Percentiles rank a stretch among this genome's conserved stretches.
Conservation (phyloP, 2,797 vertebrate genomes). For the Varecia variegata region DNA sequence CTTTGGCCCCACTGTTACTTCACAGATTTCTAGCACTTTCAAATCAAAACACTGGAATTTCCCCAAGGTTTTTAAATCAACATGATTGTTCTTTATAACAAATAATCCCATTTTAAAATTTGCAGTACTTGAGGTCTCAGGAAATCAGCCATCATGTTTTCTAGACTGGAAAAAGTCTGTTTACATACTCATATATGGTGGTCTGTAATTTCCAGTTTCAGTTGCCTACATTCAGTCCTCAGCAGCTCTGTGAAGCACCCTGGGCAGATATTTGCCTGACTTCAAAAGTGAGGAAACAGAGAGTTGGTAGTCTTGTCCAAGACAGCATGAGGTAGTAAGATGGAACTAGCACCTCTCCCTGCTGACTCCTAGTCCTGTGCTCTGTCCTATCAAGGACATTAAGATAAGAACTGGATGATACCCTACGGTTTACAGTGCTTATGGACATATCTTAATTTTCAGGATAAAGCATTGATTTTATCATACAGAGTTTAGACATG, state of each 20-base stretch:
- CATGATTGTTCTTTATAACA: neutral
- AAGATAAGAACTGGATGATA: neutral
- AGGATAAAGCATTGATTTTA: conserved; percentile 8
- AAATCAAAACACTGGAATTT: conserved; percentile 14
- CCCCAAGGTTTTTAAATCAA: neutral
- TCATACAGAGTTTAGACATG: neutral
- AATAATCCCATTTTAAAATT: neutral
- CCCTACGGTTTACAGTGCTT: neutral
- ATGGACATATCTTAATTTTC: neutral
- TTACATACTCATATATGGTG: neutral
- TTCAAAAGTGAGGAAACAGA: neutral
- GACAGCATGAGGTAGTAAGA: neutral
- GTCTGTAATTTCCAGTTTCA: neutral
- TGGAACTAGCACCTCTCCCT: neutral
- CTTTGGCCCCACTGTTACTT: neutral
- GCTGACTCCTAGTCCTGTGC: neutral
- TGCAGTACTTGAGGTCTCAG: neutral
- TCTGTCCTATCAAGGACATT: neutral
- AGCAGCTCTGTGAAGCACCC: neutral
- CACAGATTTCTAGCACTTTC: conserved; percentile 27
- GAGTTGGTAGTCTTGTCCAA: neutral
- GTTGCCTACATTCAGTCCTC: neutral
- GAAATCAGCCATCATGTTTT: conserved; percentile 11
- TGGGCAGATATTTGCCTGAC: neutral
- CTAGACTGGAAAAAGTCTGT: neutral